Evolutionary conservation across 2,888 invertebrate species (phyloP).

Genomic region (Meandrusa payeni): DNA sequence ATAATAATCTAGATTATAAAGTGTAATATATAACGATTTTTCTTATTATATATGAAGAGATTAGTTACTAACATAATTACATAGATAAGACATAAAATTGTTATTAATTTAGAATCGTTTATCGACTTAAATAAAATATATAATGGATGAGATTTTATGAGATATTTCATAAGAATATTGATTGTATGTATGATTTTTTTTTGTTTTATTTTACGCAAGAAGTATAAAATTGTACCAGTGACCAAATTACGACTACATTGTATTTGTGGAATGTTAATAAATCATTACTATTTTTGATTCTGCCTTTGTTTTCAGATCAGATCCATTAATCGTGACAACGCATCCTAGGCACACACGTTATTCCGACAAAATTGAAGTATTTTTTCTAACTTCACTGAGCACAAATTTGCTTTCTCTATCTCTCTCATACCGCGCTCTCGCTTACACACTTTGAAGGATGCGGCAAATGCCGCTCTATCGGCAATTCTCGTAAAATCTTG

Average conservation of each 20-base stretch:
- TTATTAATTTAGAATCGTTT: constrained; percentile 7
- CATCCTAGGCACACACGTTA: no score
- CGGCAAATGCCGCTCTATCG: no score
- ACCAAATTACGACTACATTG: constrained; percentile 32
- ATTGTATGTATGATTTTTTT: constrained; percentile 22
- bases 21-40: constrained; percentile 22
- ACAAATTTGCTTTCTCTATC: no score
- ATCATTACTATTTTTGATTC: constrained; percentile 31
- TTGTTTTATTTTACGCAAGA: constrained; percentile 24
- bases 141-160: constrained; percentile 18
- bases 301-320: constrained; percentile 6
- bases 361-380: no score
- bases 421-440: no score
- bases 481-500: no score
- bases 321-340: no score
- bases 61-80: constrained; percentile 17
- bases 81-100: constrained; percentile 5
- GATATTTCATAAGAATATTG: constrained; percentile 14
- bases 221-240: constrained; percentile 29
- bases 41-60: constrained; percentile 12
- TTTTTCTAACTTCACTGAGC: no score
- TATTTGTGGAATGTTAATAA: constrained; percentile 42
- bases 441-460: no score
- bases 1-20: constrained; percentile 12
- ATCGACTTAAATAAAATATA: constrained; percentile 5